Evolutionary conservation across 2,797 vertebrate species (phyloP), one percentile per base, ranked within the genome.

Genomic region (Yasuhikotakia modesta): DNA sequence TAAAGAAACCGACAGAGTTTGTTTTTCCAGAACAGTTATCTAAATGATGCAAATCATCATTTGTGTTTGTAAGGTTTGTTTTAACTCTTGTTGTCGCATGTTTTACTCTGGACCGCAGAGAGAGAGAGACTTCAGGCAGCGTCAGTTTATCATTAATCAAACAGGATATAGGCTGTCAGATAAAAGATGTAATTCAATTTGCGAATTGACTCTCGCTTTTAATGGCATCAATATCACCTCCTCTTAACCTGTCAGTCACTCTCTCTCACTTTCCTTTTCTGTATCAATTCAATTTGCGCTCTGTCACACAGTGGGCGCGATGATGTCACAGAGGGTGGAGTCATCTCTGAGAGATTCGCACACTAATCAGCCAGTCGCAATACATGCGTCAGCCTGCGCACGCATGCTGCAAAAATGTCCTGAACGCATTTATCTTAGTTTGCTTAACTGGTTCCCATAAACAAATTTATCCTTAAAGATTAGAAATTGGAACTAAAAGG

Each of bases 151-250:
- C 60, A 35, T 60, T 76, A 60, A 76, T 81, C 74, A 78, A 70
- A 74, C 13, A 63, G 70, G 70, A 74, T 69, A 74, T 63, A 48
- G 43, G 39, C 66, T 79, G 65, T 64, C 74, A 78, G 75, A 80
- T 73, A 55, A 70, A 68, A 79, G 69, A 79, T 73, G 71, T 79
- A 72, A 79, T 79, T 74, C 65, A 71, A 65, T 81, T 79, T 81
- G 72, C 22, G 16, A 48, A 79, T 80, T 72, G 72, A 85, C 79
- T 83, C 67, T 45, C 16, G 16, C 64, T 70, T 73, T 81, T 81
- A 61, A 70, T 55, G 17, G 17, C 70, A 64, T 71, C 67, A 16
- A 84, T 73, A 77, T 71, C 77, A 67, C 17, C 76, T 65, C 32
- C 76, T 71, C 76, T 78, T 71, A 57, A 58, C 64, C 45, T 70